phyloP scores from a whole-genome alignment of 2,113 vertebrate genomes.

The Callopanchax toddi region DNA sequence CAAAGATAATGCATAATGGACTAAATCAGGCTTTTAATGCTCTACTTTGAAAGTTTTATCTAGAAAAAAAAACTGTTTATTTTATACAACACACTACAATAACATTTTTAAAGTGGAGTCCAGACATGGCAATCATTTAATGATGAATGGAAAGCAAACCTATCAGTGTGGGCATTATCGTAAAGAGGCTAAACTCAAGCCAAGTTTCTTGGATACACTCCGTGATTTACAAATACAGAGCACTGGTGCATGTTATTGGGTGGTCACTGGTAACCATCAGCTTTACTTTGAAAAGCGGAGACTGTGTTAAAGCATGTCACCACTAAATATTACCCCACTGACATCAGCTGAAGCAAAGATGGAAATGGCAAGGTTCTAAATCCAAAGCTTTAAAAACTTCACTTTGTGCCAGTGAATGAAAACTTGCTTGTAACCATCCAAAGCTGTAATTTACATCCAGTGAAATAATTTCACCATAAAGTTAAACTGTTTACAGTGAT shows the following conservation, averaged over 20 bases:
- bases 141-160: conserved; percentile 48
- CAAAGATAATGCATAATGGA: neutral
- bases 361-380: too few species aligned
- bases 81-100: neutral
- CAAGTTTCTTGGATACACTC: conserved; percentile 64
- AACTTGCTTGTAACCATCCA: too few species aligned
- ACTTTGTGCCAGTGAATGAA: too few species aligned
- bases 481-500: too few species aligned
- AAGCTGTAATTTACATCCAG: too few species aligned
- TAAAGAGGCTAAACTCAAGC: conserved; percentile 56
- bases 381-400: too few species aligned
- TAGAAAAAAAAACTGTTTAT: too few species aligned
- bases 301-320: neutral
- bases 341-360: neutral
- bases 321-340: conserved; percentile 6
- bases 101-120: conserved; percentile 25
- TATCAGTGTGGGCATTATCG: conserved; percentile 37
- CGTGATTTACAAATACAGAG: conserved; percentile 56
- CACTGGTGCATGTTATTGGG: conserved; percentile 70
- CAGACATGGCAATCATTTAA: conserved; percentile 32
- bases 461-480: too few species aligned
- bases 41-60: neutral
- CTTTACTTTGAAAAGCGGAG: conserved; percentile 30
- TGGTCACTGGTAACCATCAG: conserved; percentile 55
- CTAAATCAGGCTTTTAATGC: neutral